phyloP scores from a whole-genome alignment of 1,140 invertebrate genomes.

The Anoplolepis gracilipes region DNA sequence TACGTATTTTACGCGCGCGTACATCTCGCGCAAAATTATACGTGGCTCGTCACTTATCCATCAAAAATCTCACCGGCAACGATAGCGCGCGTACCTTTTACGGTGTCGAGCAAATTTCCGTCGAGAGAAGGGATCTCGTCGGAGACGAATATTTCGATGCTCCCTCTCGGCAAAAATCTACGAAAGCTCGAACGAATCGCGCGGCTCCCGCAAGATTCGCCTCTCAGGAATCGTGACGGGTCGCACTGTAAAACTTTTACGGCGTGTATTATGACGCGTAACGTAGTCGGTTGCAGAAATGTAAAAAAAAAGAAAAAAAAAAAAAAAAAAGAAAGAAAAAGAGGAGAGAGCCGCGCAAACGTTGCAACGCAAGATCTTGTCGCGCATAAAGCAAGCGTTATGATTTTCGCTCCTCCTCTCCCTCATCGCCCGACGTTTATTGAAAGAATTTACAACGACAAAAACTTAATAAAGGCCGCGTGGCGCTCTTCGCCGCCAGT shows the following conservation, averaged over 20 bases:
- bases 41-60: background rate
- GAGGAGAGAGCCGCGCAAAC: no score
- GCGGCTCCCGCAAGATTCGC: constrained; percentile 5
- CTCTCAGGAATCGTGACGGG: constrained; percentile 17
- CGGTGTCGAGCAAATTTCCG: constrained; percentile 31
- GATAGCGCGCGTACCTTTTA: constrained; percentile 2
- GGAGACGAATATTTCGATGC: constrained; percentile 4
- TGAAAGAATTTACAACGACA: constrained; percentile 59
- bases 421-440: constrained; percentile 26
- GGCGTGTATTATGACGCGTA: constrained; percentile 44
- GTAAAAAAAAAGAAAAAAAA: background rate
- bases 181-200: constrained; percentile 33
- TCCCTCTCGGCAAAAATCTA: constrained; percentile 7
- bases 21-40: background rate
- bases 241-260: constrained; percentile 55
- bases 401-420: constrained; percentile 30
- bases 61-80: constrained; percentile 19
- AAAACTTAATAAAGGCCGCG: constrained; percentile 54
- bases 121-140: background rate
- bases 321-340: no score
- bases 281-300: constrained; percentile 14
- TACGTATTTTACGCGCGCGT: background rate
- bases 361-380: constrained; percentile 32
- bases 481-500: background rate
- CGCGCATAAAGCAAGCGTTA: constrained; percentile 46